These are phyloP conservation scores for Chrysolina haemoptera DNA, from an alignment of 2,888 invertebrate species.

Conservation along the genomic window DNA sequence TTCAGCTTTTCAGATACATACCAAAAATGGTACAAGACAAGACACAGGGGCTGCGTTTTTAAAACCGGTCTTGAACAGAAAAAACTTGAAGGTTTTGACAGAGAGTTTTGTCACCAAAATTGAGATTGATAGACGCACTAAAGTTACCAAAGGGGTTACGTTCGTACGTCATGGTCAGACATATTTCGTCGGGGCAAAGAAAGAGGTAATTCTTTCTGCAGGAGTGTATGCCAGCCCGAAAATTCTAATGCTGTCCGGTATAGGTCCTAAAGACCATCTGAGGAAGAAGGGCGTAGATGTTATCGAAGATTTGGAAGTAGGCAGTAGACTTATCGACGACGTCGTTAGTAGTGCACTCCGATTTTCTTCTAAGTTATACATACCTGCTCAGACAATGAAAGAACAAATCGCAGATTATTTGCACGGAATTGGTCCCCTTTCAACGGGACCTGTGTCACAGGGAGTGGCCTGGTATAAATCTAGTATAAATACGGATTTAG, in stretches of 20 bases:
- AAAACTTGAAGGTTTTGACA: slow-evolving; percentile 80
- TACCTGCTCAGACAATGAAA: slow-evolving; percentile 67
- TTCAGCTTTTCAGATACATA: slow-evolving; percentile 71
- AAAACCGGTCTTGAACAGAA: slow-evolving; percentile 75
- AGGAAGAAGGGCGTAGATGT: slow-evolving; percentile 74
- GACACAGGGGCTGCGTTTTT: slow-evolving; percentile 85
- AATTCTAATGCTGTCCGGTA: slow-evolving; percentile 85
- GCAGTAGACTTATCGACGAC: slow-evolving; percentile 84
- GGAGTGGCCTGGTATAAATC: slow-evolving; percentile 27
- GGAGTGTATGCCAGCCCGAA: slow-evolving; percentile 88
- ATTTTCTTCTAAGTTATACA: slow-evolving; percentile 78
- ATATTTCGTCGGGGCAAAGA: slow-evolving; percentile 73
- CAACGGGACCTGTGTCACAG: neutral
- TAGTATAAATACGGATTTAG: neutral
- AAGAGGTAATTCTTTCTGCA: slow-evolving; percentile 83
- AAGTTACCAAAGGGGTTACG: slow-evolving; percentile 77
- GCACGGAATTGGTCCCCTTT: slow-evolving; percentile 43
- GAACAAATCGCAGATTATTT: slow-evolving; percentile 72
- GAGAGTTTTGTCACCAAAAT: slow-evolving; percentile 76
- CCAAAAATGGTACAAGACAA: slow-evolving; percentile 79
- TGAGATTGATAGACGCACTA: slow-evolving; percentile 75
- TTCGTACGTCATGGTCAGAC: slow-evolving; percentile 75
- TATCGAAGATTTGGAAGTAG: slow-evolving; percentile 81
- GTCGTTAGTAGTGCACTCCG: slow-evolving; percentile 79
- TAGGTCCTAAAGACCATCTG: slow-evolving; percentile 78